A percentile compares a stretch with the other conserved stretches of the same genome.
phyloP scores from a whole-genome alignment of 2,888 invertebrate genomes.

The Physocephala rufipes region DNA sequence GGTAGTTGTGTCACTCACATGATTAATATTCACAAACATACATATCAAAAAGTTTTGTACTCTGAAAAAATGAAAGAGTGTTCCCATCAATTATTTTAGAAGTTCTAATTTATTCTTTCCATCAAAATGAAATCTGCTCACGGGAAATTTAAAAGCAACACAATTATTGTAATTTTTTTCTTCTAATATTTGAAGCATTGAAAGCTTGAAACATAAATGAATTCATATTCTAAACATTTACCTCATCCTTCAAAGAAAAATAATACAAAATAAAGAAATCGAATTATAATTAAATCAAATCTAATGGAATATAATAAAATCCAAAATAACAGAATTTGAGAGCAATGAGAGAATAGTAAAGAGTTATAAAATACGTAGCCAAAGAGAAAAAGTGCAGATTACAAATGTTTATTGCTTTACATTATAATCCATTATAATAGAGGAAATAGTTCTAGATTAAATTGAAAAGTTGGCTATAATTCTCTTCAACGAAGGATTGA shows the following conservation, averaged over 20 bases:
- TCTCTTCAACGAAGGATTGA: neutral
- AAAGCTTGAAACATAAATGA: conserved; percentile 29
- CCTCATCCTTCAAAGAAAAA: conserved; percentile 50
- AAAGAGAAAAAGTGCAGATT: neutral
- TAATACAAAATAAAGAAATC: conserved; percentile 14
- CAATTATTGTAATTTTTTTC: too few relatives aligned
- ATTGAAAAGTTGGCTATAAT: neutral
- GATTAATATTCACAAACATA: too few relatives aligned
- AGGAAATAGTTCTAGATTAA: neutral
- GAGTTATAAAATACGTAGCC: neutral
- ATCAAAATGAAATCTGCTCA: too few relatives aligned
- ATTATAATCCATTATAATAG: too few relatives aligned
- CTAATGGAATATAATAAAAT: neutral
- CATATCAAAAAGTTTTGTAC: too few relatives aligned
- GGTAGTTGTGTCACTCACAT: too few relatives aligned
- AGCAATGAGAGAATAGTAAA: neutral
- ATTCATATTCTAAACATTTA: conserved; percentile 52
- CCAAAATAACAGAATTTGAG: neutral
- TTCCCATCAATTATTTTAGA: too few relatives aligned
- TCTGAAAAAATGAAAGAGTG: too few relatives aligned
- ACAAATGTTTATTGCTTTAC: neutral
- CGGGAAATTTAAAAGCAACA: too few relatives aligned
- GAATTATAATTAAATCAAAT: conserved; percentile 29
- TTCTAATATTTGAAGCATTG: neutral
- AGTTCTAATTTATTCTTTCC: too few relatives aligned